Base-by-base conservation (phyloP, 2,888 invertebrate genomes). In the Morpho helenor region DNA sequence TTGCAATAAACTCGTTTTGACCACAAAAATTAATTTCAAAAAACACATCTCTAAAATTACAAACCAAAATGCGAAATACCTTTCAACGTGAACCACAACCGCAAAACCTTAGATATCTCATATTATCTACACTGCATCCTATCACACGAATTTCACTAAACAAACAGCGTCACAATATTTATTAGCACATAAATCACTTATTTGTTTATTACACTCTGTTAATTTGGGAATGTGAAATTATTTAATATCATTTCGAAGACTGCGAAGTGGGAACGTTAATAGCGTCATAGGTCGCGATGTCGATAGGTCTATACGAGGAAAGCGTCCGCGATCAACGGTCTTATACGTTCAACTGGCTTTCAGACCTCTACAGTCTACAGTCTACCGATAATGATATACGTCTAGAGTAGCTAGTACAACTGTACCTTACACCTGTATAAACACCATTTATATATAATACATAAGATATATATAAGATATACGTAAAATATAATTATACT, bases 41-140 rank as follows among this genome's bases (percentile, higher is more conserved):
- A 50, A 52, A 8, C 43, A 23, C 31, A 39, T 42, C n/a, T 40
- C 54, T 23, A 8, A 23, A 48, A 52, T 23, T 56, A 9, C 23
- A 48, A 22, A 56, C 23, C 43, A 10, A 53, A 56, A 60, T 54
- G 56, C 66, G 69, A 74, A 76, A 71, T 78, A 79, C 77, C 76
- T 79, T 69, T 69, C 68, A 64, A 74, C 65, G 66, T 66, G 56
- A 65, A 74, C 74, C 75, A 66, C 75, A 64, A 82, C 85, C 83
- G 71, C 86, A 82, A 43, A 78, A 78, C 76, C 78, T 64, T 76
- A 75, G 78, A 79, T 81, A 81, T 75, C 65, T 60, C 65, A 70
- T 63, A 73, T 79, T 80, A 83, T 82, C 79, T 75, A 67, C 74
- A 78, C 80, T 75, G 74, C 78, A 80, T 75, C 74, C 66, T 71